Evolutionary conservation across 2,888 invertebrate species (phyloP).

Genomic region (Pseudeuparius sepicola): DNA sequence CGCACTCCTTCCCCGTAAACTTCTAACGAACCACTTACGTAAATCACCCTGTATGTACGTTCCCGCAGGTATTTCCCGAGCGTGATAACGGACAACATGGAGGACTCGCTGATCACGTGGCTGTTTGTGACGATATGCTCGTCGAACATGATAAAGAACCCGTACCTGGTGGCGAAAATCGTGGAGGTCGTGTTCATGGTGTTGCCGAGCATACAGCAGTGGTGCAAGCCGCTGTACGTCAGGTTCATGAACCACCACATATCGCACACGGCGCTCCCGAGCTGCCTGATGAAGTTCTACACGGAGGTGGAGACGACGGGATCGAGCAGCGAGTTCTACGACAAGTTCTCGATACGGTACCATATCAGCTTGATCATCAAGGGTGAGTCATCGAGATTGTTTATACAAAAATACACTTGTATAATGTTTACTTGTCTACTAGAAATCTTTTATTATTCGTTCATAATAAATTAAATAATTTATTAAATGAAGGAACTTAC

Average conservation of each 20-base stretch:
- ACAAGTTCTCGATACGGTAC: conserved; percentile 70
- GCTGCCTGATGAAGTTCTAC: conserved; percentile 95
- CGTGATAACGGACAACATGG: conserved; percentile 65
- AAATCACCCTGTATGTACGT: too few relatives aligned
- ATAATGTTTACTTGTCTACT: too few relatives aligned
- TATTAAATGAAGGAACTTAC: too few relatives aligned
- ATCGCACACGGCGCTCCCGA: conserved; percentile 71
- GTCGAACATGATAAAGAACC: conserved; percentile 86
- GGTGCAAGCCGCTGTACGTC: conserved; percentile 48
- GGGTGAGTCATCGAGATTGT: conserved; percentile 33
- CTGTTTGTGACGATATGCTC: conserved; percentile 83
- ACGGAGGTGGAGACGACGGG: conserved; percentile 97
- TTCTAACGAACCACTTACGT: too few relatives aligned
- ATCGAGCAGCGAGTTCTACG: conserved; percentile 96
- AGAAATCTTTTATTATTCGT: too few relatives aligned
- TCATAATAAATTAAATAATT: too few relatives aligned
- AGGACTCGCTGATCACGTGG: conserved; percentile 79
- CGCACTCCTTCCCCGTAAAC: too few relatives aligned
- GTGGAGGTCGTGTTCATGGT: conserved; percentile 82
- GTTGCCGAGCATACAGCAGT: conserved; percentile 54
- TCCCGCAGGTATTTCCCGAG: conserved; percentile 61
- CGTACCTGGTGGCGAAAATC: conserved; percentile 93
- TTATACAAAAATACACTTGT: conserved; percentile 1
- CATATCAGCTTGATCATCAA: conserved; percentile 96
- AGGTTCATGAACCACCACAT: conserved; percentile 82